phyloP scores from a whole-genome alignment of 2,113 vertebrate species.

The Redunca redunca region DNA sequence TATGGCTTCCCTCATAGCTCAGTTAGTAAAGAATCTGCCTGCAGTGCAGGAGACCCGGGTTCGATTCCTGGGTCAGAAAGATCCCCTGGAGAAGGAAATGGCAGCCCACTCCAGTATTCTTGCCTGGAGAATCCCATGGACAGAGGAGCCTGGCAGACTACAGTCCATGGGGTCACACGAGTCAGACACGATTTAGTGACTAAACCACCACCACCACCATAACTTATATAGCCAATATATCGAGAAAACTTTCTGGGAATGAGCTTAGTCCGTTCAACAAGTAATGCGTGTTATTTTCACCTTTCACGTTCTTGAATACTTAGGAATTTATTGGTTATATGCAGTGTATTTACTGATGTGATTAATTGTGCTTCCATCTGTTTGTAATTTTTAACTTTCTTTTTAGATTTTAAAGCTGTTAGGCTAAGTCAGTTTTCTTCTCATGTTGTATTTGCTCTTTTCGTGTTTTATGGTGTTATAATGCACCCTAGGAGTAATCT shows the following conservation, averaged over 20 bases:
- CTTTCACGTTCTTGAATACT: conserved; percentile 16
- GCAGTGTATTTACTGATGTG: neutral
- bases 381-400: neutral
- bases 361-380: neutral
- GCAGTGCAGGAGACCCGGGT: no score
- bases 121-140: no score
- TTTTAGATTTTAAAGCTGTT: neutral
- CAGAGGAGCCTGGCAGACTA: no score
- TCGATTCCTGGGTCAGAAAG: no score
- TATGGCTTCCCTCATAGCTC: neutral
- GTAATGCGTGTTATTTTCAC: neutral
- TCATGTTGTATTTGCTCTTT: neutral
- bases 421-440: neutral
- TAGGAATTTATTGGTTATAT: neutral
- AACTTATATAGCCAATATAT: neutral
- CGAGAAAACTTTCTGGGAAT: neutral
- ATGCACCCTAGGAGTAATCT: neutral
- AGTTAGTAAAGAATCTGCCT: no score
- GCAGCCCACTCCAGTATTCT: no score
- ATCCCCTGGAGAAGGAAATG: no score
- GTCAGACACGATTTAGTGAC: no score
- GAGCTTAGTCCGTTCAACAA: neutral
- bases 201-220: no score
- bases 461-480: neutral
- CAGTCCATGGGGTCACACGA: no score